Conservation (phyloP, 2,113 vertebrate genomes). For the Cololabis saira region DNA sequence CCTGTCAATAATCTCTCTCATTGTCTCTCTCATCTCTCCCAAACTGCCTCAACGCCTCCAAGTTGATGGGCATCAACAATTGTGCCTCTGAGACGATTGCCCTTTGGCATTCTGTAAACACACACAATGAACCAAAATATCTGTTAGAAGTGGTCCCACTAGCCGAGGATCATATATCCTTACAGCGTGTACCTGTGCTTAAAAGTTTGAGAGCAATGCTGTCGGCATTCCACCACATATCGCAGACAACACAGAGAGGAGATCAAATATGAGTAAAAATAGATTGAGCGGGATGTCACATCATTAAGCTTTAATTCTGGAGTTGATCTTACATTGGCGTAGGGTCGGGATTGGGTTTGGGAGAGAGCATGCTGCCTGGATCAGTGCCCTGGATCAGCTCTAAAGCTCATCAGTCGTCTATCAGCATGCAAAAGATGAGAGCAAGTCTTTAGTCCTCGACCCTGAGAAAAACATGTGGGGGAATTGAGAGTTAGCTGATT, state of each 20-base stretch:
- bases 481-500: conserved; percentile 45
- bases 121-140: too few species aligned
- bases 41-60: too few species aligned
- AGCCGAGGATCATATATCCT: neutral
- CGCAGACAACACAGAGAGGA: neutral
- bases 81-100: too few species aligned
- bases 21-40: too few species aligned
- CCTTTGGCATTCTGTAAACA: too few species aligned
- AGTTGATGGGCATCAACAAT: too few species aligned
- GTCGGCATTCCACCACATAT: neutral
- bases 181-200: neutral
- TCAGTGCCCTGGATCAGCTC: conserved; percentile 58
- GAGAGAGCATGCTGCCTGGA: conserved; percentile 54
- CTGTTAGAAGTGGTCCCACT: too few species aligned
- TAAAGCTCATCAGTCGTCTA: conserved; percentile 68
- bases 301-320: conserved; percentile 57
- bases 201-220: neutral
- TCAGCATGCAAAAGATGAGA: conserved; percentile 55
- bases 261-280: conserved; percentile 41
- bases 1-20: too few species aligned
- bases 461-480: conserved; percentile 9
- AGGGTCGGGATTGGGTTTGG: conserved; percentile 57
- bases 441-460: conserved; percentile 24
- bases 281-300: conserved; percentile 46
- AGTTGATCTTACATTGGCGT: conserved; percentile 48